Conservation (phyloP, 2,113 vertebrate genomes). For the Chiloscyllium plagiosum region DNA sequence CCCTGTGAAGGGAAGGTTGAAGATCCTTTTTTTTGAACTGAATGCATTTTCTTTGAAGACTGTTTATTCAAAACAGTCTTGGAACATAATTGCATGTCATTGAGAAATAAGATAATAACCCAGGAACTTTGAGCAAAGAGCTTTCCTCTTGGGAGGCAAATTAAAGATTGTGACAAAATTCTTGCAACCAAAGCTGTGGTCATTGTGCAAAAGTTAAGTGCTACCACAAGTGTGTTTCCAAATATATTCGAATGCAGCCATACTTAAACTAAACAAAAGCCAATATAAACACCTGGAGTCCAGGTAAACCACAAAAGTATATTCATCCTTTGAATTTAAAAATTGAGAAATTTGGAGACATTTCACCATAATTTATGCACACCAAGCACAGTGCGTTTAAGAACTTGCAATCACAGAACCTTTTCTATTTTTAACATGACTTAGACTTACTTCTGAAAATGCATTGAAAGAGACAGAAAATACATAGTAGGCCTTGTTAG, state of each 20-base stretch:
- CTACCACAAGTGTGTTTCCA: not conserved
- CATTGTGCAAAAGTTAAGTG: not conserved
- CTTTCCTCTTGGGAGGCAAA: not conserved
- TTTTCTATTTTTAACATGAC: not conserved
- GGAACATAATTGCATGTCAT: not conserved
- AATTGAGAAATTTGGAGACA: not conserved
- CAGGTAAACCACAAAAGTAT: not conserved
- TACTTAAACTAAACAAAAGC: not conserved
- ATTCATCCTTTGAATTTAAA: not conserved
- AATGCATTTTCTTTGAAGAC: not conserved
- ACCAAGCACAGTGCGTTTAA: not conserved
- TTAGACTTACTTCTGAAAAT: not conserved
- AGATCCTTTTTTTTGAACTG: not conserved
- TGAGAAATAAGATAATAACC: not conserved
- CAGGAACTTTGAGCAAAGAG: not conserved
- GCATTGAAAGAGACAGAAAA: not conserved
- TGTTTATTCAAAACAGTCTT: not conserved
- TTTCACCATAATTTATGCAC: not conserved
- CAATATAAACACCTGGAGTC: not conserved
- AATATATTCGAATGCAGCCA: not conserved
- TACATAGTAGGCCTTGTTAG: not conserved
- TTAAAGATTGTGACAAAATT: not conserved
- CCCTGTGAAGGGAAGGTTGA: not conserved
- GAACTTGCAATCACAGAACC: not conserved
- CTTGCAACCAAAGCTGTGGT: not conserved